phyloP scores from a whole-genome alignment of 2,113 vertebrate species.

The Corythaixoides concolor region DNA sequence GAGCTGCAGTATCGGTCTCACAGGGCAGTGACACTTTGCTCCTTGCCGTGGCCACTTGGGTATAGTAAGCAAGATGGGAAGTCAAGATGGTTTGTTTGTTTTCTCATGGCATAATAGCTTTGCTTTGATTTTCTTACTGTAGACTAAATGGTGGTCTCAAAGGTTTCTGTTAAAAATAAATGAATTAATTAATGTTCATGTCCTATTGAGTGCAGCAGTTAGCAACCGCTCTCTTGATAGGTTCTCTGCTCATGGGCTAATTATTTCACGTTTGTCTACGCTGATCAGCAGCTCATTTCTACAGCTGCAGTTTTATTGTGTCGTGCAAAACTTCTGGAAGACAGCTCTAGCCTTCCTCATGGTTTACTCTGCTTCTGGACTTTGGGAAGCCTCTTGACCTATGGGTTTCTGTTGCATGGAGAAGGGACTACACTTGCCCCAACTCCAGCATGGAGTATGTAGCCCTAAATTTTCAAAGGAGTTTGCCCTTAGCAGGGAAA shows the following conservation, averaged over 20 bases:
- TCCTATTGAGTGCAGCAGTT: background rate
- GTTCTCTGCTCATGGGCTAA: background rate
- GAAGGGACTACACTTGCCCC: background rate
- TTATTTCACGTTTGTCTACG: background rate
- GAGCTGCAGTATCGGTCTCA: background rate
- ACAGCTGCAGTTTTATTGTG: background rate
- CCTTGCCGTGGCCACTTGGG: accelerated
- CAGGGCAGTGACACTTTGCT: background rate
- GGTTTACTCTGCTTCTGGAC: background rate
- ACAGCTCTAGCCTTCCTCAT: background rate
- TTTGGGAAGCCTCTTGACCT: background rate
- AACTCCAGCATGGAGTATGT: background rate
- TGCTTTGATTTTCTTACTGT: background rate
- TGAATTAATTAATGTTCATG: background rate
- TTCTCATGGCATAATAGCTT: background rate
- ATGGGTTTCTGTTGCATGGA: background rate
- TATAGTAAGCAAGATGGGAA: background rate
- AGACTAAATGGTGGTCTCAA: background rate
- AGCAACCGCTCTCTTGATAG: background rate
- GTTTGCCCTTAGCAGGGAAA: background rate
- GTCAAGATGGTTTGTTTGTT: background rate
- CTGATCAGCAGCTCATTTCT: background rate
- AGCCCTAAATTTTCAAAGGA: background rate
- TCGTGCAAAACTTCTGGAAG: background rate
- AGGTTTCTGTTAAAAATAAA: background rate